phyloP scores from a whole-genome alignment of 2,888 invertebrate species.

The Tolmerus cingulatus region DNA sequence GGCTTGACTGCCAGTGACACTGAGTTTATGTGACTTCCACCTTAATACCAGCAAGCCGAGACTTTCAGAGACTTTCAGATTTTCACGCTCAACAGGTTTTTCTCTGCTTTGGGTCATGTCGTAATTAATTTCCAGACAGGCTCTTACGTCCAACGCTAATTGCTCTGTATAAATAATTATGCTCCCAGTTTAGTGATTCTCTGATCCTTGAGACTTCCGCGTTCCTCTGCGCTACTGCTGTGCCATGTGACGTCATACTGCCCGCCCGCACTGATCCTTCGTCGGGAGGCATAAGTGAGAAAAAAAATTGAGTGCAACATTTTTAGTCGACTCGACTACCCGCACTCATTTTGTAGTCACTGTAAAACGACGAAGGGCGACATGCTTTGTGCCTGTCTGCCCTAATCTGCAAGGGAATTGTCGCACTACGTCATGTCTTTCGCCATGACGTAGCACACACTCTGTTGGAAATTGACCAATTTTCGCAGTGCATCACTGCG shows the following conservation, averaged over 20 bases:
- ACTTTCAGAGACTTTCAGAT: background rate
- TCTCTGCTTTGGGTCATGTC: background rate
- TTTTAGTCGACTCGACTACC: background rate
- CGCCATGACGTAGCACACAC: background rate
- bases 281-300: background rate
- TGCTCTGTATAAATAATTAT: conserved; percentile 5
- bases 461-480: background rate
- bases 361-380: background rate
- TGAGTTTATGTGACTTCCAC: conserved; percentile 16
- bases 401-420: background rate
- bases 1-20: background rate
- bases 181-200: background rate
- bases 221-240: background rate
- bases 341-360: background rate
- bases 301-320: background rate
- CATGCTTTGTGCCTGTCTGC: background rate
- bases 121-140: conserved; percentile 14
- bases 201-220: background rate
- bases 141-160: background rate
- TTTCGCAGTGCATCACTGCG: background rate
- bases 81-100: conserved; percentile 12
- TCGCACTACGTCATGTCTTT: background rate
- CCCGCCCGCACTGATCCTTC: background rate
- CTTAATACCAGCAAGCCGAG: background rate
- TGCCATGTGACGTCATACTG: background rate